Evolutionary conservation across 1,140 invertebrate species (phyloP), one percentile per base, ranked within the genome.

Genomic region (Brachionus manjavacas): DNA sequence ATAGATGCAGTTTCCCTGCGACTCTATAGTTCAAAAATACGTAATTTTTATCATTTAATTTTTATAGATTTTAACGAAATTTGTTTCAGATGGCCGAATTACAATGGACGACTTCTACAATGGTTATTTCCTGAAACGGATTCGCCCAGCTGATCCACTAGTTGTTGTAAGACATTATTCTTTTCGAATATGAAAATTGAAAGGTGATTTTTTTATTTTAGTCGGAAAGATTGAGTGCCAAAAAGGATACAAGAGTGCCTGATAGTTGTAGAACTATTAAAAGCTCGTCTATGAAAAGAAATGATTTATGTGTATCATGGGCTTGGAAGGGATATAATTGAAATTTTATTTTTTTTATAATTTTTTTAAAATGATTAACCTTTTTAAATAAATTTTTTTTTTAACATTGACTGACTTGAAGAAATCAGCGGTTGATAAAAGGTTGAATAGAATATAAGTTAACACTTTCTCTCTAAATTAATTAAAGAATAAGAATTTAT

Each of bases 201-300:
- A 70, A 14, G 16, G 14, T 28, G 14, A 31, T 20, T 72, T 72
- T 41, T 16, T n/a, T n/a, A 20, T 20, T 72, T 72, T 16, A 72
- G 68, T 20, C 39, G 9, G 68, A 72, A 72, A 72, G 68, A 72
- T 72, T 72, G 16, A 72, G 68, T 72, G 68, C 68, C 8, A 72
- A 72, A 41, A 39, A 39, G 41, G 35, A 72, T 39, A 16, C 68
- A 16, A 39, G 39, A 72, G 35, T 72, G 4, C 68, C 68, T 1
- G 68, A 72, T 20, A 72, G 68, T 72, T 72, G 68, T 72, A 72
- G 68, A 39, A 72, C 68, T 16, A 72, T 72, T 41, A 72, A 23
- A 41, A 72, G 68, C 20, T 72, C 68, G 11, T 16, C 68, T 6
- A 6, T 72, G 16, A 72, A 41, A 72, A 39, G 35, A 41, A 72